Percentiles rank a stretch among this genome's conserved stretches.
phyloP scores from a whole-genome alignment of 2,888 invertebrate species.

The Cheilosia impressa region DNA sequence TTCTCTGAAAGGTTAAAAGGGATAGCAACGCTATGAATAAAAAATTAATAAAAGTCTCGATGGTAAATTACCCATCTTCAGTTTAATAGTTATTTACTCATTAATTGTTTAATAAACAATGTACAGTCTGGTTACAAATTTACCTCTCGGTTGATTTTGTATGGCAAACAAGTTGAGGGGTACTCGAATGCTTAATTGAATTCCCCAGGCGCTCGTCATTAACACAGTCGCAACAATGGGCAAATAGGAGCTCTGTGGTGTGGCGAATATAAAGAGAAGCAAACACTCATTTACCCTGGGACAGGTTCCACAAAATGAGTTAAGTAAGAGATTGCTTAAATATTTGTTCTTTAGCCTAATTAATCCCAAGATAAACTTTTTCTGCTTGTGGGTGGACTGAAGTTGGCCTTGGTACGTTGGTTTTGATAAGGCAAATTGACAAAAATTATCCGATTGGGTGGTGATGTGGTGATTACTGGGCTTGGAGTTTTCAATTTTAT shows the following conservation, averaged over 20 bases:
- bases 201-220: constrained; percentile 25
- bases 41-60: background rate
- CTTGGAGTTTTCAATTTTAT: too few species aligned
- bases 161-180: constrained; percentile 10
- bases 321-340: constrained; percentile 37
- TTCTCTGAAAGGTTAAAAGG: background rate
- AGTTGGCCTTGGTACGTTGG: background rate
- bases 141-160: background rate
- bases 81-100: constrained; percentile 2
- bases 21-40: background rate
- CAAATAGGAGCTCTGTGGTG: background rate
- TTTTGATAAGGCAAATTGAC: background rate
- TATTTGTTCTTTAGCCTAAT: constrained; percentile 29
- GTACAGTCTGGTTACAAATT: background rate
- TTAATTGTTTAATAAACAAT: constrained; percentile 16
- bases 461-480: too few species aligned
- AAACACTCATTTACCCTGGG: constrained; percentile 7
- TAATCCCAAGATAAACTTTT: constrained; percentile 26
- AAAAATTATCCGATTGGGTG: background rate
- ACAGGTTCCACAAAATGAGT: constrained; percentile 6
- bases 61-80: background rate
- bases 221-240: background rate
- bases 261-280: background rate
- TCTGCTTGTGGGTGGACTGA: background rate
- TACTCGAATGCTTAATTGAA: constrained; percentile 25